These are phyloP conservation scores for Trachymyrmex cornetzi DNA, from an alignment of 1,140 invertebrate species.

Conservation along the genomic window DNA sequence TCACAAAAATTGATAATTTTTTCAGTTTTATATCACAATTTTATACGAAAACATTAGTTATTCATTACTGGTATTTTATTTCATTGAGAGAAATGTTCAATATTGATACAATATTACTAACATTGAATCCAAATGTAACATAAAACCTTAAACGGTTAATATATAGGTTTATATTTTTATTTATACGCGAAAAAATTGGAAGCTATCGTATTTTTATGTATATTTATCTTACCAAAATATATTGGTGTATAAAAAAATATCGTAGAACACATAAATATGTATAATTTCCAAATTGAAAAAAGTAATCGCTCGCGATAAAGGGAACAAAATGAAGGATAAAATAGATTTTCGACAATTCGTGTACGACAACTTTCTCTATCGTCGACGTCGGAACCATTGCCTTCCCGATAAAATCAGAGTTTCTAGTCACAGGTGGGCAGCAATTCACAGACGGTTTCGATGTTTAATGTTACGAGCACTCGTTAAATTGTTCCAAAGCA, in stretches of 20 bases:
- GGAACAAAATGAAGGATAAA: background rate
- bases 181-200: background rate
- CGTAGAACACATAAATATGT: background rate
- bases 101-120: background rate
- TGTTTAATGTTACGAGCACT: slow-evolving; percentile 54
- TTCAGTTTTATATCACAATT: slow-evolving; percentile 4
- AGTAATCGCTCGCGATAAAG: background rate
- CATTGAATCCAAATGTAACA: background rate
- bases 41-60: slow-evolving; percentile 30
- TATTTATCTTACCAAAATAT: background rate
- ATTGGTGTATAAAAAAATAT: background rate
- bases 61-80: slow-evolving; percentile 10
- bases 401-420: slow-evolving; percentile 27
- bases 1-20: background rate
- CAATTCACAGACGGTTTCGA: slow-evolving; percentile 25
- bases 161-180: background rate
- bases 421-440: slow-evolving; percentile 6
- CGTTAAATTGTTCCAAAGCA: slow-evolving; percentile 56
- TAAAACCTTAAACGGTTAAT: slow-evolving; percentile 22
- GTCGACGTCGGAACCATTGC: too few species aligned
- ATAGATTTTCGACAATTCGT: slow-evolving; percentile 7
- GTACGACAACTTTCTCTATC: background rate
- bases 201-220: background rate
- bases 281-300: background rate
- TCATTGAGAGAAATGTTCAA: background rate